Evolutionary conservation across 2,113 vertebrate species (phyloP), one percentile per base, ranked within the genome.

Genomic region (Pangasianodon gigas): DNA sequence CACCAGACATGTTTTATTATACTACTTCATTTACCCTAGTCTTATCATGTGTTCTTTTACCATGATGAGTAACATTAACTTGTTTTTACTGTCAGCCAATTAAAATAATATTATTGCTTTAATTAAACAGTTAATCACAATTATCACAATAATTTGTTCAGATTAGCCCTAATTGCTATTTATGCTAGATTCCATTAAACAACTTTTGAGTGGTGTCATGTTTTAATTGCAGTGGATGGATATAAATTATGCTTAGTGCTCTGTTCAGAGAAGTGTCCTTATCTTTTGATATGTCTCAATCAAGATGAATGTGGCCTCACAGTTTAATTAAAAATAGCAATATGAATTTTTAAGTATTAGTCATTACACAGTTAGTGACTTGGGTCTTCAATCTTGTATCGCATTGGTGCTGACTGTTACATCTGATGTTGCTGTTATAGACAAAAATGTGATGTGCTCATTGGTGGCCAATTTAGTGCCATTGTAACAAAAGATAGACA

Each of bases 161-260:
- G 29, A 48, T 71, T 69, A 26, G 56, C 46, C 54, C 56, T 54
- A 80, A 80, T 44, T 65, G 56, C 44, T 9, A 41, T 26, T 58
- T 87, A 75, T 48, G n/a, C 48, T 62, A 71, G 58, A 46, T 44
- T 46, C 21, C 65, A 79, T 60, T 56, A 62, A 48, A 9, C 16
- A 60, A 44, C 41, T 87, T 56, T 54, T 58, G 19, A 54, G 18
- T 37, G n/a, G 32, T 87, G 67, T 26, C 65, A 74, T 56, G 16
- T 10, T 77, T 52, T 71, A 89, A 89, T 18, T 84, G 51, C 65
- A 52, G 80, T 83, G 21, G 48, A 52, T 58, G 87, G 51, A 74
- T 84, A 83, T 84, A 83, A 69, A 74, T 37, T 56, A n/a, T 69
- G 48, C 37, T 52, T 41, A 56, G 11, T 21, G 48, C n/a, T 80